phyloP scores from a whole-genome alignment of 2,888 invertebrate species.

The Desoria tigrina region DNA sequence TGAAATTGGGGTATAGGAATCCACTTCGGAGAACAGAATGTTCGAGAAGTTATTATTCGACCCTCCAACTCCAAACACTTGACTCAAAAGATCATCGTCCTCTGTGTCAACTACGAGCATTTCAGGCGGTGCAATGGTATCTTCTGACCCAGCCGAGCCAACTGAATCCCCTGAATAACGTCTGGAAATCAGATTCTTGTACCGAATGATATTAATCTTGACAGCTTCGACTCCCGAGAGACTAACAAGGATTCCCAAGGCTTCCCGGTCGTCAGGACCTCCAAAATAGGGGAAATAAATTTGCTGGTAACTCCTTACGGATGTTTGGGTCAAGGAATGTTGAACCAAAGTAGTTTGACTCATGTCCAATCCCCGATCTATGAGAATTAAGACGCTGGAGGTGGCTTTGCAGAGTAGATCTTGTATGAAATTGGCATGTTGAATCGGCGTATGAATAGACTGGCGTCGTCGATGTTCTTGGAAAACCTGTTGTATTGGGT shows the following conservation, averaged over 20 bases:
- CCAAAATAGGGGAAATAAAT: slow-evolving; percentile 43
- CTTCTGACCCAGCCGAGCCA: slow-evolving; percentile 9
- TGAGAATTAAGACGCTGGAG: slow-evolving; percentile 26
- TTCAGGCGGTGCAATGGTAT: slow-evolving; percentile 15
- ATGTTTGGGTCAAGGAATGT: background rate
- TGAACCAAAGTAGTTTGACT: background rate
- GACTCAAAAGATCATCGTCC: slow-evolving; percentile 15
- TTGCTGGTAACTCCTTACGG: slow-evolving; percentile 20
- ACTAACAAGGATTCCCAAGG: slow-evolving; percentile 29
- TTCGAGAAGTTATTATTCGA: background rate
- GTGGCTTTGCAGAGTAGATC: slow-evolving; percentile 22
- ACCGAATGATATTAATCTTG: slow-evolving; percentile 24
- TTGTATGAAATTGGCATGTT: slow-evolving; percentile 35
- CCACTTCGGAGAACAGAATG: slow-evolving; percentile 26
- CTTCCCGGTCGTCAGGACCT: slow-evolving; percentile 39
- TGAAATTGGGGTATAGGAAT: slow-evolving; percentile 30
- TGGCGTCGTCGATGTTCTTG: slow-evolving; percentile 22
- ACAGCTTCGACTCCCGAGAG: slow-evolving; percentile 13
- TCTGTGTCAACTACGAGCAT: slow-evolving; percentile 13
- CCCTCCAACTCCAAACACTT: slow-evolving; percentile 16
- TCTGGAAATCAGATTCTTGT: background rate
- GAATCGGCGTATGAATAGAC: slow-evolving; percentile 26
- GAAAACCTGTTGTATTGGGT: slow-evolving; percentile 18
- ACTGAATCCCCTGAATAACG: background rate
- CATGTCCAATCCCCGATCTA: slow-evolving; percentile 30